Evolutionary conservation across 2,888 invertebrate species (phyloP), one percentile per base, ranked within the genome.

Genomic region (Amphipyra tragopoginis): DNA sequence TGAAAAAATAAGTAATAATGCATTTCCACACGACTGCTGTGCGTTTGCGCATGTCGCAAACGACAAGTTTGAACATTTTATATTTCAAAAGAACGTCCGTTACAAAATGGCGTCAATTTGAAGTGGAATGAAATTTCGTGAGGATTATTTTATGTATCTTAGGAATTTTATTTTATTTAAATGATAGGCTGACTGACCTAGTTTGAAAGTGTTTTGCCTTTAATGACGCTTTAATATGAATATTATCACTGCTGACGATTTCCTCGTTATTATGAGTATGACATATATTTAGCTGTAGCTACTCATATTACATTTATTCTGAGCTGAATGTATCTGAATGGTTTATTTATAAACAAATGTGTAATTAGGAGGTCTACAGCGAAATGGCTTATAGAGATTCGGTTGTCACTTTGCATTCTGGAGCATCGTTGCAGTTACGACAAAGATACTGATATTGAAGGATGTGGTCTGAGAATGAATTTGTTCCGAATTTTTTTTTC

Each of bases 271-370:
- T 7, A 49, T 26, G 53, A 56, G 42, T 65, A 36, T 50, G 40
- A 48, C 33, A 55, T 72, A 73, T 73, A 73, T 70, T 70, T 73
- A 73, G 65, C 64, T 43, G 50, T 47, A 40, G 53, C 55, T 70
- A 43, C 56, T 69, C 61, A 44, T 44, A 43, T 72, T 69, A 62
- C 56, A 63, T 58, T 69, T 60, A 53, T 58, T 65, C 47, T 36
- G 64, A 52, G 61, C 55, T 40, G 52, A 71, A 58, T 71, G 49
- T 21, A 29, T 7, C 29, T 4, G 29, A 29, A 29, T 21, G 21
- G 21, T 21, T 21, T 21, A 21, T 21, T 21, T 21, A 21, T 21
- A 21, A 21, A 21, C 21, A 21, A 21, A 21, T 1, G 21, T 21
- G 21, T 21, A 21, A 21, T 21, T 21, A 21, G 21, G 21, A 2